A percentile compares a stretch with the other conserved stretches of the same genome.
phyloP scores from a whole-genome alignment of 2,797 vertebrate species.

The Cynodonichthys magdalenae region DNA sequence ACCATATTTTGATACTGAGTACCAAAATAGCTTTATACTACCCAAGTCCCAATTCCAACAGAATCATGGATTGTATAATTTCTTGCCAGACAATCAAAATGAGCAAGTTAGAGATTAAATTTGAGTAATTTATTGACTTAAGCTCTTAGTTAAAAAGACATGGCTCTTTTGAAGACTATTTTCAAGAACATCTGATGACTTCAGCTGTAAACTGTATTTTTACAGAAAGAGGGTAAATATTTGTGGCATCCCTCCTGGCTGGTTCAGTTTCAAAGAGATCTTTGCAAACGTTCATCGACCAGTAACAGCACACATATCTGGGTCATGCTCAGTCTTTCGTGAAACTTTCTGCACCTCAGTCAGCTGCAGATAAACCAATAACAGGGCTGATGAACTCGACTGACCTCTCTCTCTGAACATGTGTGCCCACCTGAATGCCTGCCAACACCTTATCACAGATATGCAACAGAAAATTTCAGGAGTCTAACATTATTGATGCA shows the following conservation, averaged over 20 bases:
- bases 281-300: background rate
- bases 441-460: constrained; percentile 40
- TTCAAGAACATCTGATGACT: background rate
- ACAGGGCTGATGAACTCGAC: constrained; percentile 28
- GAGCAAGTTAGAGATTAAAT: no score
- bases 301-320: constrained; percentile 5
- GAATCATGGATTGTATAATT: no score
- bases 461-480: constrained; percentile 24
- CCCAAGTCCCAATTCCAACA: no score
- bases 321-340: constrained; percentile 2
- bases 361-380: constrained; percentile 12
- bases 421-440: constrained; percentile 32
- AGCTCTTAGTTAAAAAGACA: constrained; percentile 5
- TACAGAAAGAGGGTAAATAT: constrained; percentile 1
- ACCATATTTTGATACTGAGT: no score
- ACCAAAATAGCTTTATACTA: no score
- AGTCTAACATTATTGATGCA: constrained; percentile 14
- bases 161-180: background rate
- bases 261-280: constrained; percentile 15
- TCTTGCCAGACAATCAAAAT: no score
- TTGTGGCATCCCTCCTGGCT: background rate
- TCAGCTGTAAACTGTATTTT: background rate
- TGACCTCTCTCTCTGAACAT: constrained; percentile 36
- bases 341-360: constrained; percentile 6
- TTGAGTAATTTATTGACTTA: background rate